Evolutionary conservation across 1,140 invertebrate genomes (phyloP), one percentile per base, ranked within the genome.

Genomic region (Pogonomyrmex barbatus): DNA sequence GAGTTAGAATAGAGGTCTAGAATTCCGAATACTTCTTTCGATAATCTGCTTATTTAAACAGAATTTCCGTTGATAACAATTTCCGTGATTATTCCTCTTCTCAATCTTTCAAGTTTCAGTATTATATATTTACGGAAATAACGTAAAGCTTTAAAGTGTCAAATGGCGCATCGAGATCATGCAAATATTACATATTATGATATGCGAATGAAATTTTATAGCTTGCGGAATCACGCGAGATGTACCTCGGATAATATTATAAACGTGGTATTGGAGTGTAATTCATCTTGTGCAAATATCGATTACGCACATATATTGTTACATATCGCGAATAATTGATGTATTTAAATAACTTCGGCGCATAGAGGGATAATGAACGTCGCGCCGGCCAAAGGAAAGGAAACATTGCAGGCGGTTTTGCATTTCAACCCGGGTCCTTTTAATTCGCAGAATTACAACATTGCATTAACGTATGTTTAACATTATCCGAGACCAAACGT

Each of bases 131-230:
- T 39, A 78, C 36, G 9, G n/a, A 47, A 52, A 12, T 30, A 67
- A 52, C 36, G 12, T 24, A 30, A 42, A 24, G 24, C 24, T 24
- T 24, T 81, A 1, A 33, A 54, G n/a, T 52, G 33, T 39, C 60
- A 30, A 24, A 65, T n/a, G 12, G 2, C 14, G 14, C n/a, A 68
- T 17, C 33, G 30, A 39, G 17, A 5, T 52, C 17, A 12, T 42
- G 42, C 39, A 71, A 70, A 82, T 54, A 14, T 33, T 56, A 42
- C n/a, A 10, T 58, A 71, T 82, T 82, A 58, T 14, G 52, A 81
- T 68, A 47, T 3, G 33, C n/a, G 75, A 75, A 75, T 50, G 67
- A 62, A 60, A 60, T 62, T 75, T 83, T 30, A 75, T 75, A 60
- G 45, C 76, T 81, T 2, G 52, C n/a, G 14, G 12, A 71, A n/a